These are phyloP conservation scores for Zaprionus capensis DNA, from an alignment of 1,140 invertebrate genomes.

Conservation along the genomic window DNA sequence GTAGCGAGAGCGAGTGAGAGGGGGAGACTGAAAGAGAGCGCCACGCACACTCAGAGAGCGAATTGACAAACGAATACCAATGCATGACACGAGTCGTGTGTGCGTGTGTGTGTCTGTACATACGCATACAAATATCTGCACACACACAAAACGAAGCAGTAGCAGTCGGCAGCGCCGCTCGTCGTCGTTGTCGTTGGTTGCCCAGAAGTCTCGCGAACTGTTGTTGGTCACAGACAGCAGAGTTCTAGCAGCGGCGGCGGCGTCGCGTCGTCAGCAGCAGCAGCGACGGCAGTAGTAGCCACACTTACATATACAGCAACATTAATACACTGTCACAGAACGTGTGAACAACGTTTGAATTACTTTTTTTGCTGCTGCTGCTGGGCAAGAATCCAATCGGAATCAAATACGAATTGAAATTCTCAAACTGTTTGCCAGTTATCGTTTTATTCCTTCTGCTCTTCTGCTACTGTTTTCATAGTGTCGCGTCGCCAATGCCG, in stretches of 20 bases:
- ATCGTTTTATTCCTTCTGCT: not conserved
- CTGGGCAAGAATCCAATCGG: not conserved
- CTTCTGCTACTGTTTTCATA: not conserved
- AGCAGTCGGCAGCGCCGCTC: slow-evolving; percentile 24
- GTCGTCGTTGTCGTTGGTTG: slow-evolving; percentile 29
- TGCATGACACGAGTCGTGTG: slow-evolving; percentile 32
- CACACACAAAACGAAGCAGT: slow-evolving; percentile 31
- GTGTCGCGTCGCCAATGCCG: not conserved
- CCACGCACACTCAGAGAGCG: slow-evolving; percentile 54
- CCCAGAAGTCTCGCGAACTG: slow-evolving; percentile 36
- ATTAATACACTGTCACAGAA: slow-evolving; percentile 4
- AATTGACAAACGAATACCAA: slow-evolving; percentile 66
- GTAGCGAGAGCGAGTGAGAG: slow-evolving; percentile 12
- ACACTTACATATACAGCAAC: slow-evolving; percentile 1
- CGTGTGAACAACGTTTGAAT: not conserved
- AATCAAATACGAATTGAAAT: not conserved
- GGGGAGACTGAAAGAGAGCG: slow-evolving; percentile 27
- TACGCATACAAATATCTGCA: slow-evolving; percentile 22
- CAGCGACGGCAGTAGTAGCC: not conserved
- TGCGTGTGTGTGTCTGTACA: slow-evolving; percentile 3
- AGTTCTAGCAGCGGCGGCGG: not conserved
- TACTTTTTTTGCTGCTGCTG: not conserved
- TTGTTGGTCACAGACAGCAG: slow-evolving; percentile 23
- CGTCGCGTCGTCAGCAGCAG: not conserved
- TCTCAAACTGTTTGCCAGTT: slow-evolving; percentile 1